Base-by-base conservation (phyloP, 1,140 invertebrate species). In the Drosophila parvula region DNA sequence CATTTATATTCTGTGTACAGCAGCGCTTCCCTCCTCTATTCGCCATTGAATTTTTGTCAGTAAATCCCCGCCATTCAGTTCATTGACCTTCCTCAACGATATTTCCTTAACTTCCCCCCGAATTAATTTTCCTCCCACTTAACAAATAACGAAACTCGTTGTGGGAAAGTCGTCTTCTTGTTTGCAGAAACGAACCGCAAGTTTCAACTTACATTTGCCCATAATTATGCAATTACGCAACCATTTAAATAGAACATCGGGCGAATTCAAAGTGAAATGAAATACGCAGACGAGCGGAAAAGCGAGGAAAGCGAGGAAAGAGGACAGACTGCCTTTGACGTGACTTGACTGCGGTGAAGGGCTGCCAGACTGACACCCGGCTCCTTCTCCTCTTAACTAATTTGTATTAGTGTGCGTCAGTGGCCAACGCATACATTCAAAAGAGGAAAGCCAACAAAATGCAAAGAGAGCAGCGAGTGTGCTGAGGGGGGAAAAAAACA, bases 191-290 rank as follows among this genome's bases (percentile, higher is more conserved):
- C 51, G 56, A 62, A 77, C 73, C 73, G 34, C 67, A 60, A 62
- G 65, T 76, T 79, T 85, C 59, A 51, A 47, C 75, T 86, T 78
- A 68, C 81, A 81, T 77, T 67, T 30, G 59, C 81, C 69, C 82
- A 85, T 90, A 90, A 90, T 90, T 90, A 90, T 85, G 79, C 85
- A 90, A 90, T 90, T 85, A 90, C 81, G 78, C 77, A 81, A 71
- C 86, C 85, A 90, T 90, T 90, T 82, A 90, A 90, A 90, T 86
- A 81, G 79, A 77, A 90, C 81, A 85, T 89, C 68, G 81, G 71
- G 57, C 61, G 81, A 79, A 74, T 81, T 75, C 79, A 82, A 67
- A 79, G 63, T 63, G 81, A 74, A 83, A 80, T 74, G 59, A 80
- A 81, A 84, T 85, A 79, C 80, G 59, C 50, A 78, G 71, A 38